These are phyloP conservation scores for Heterotilapia buettikoferi DNA, from an alignment of 2,113 vertebrate species.

Conservation along the genomic window DNA sequence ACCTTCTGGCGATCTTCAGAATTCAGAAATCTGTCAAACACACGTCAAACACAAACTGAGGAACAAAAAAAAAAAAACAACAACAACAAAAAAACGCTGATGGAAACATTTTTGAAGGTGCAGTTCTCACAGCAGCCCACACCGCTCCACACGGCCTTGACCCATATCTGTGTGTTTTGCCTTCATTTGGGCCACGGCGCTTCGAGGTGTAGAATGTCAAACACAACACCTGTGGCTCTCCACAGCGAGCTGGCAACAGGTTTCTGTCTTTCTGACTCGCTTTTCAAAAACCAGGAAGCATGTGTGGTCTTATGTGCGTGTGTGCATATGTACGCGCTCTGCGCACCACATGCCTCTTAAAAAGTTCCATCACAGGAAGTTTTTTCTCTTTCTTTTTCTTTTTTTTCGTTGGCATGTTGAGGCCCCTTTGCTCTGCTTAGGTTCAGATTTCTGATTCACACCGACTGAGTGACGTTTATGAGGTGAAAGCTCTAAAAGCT, in stretches of 20 bases:
- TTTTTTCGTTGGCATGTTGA: background rate
- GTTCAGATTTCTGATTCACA: background rate
- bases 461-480: background rate
- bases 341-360: background rate
- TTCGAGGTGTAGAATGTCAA: conserved; percentile 8
- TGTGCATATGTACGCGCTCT: background rate
- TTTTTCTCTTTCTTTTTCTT: background rate
- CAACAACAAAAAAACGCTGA: background rate
- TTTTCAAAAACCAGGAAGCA: conserved; percentile 11
- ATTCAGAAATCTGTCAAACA: background rate
- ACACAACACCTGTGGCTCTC: conserved; percentile 20
- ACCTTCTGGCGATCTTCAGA: background rate
- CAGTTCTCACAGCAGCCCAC: background rate
- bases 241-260: background rate
- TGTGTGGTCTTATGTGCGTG: conserved; percentile 11
- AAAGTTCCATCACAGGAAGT: conserved; percentile 40
- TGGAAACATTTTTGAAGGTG: background rate
- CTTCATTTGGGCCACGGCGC: conserved; percentile 14
- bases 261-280: background rate
- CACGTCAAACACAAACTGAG: background rate
- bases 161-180: conserved; percentile 53
- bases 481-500: background rate
- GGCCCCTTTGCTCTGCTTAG: background rate
- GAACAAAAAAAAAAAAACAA: background rate
- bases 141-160: background rate